Percentiles rank a stretch among this genome's conserved stretches.
Evolutionary conservation across 2,113 vertebrate species (phyloP).

Genomic region (Vulpes vulpes): DNA sequence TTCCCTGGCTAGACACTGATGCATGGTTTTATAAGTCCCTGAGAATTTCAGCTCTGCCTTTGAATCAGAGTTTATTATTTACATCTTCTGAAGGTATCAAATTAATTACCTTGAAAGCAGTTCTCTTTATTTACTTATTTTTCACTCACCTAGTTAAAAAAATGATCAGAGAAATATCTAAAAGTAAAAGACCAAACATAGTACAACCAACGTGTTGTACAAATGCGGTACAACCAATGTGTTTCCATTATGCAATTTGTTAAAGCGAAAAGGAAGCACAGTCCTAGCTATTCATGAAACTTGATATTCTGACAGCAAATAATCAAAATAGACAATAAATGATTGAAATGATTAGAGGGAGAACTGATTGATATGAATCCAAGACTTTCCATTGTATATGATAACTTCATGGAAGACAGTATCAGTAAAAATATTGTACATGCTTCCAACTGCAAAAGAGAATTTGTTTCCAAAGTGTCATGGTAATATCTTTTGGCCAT

Average conservation of each 20-base stretch:
- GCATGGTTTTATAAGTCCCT: not conserved
- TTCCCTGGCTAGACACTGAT: not conserved
- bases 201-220: too few relatives aligned
- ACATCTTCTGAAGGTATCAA: not conserved
- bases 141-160: not conserved
- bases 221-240: too few relatives aligned
- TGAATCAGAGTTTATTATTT: constrained; percentile 13
- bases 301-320: not conserved
- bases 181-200: not conserved
- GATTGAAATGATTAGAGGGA: not conserved
- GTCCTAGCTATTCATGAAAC: not conserved
- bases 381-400: not conserved
- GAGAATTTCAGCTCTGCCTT: not conserved
- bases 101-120: not conserved
- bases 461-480: not conserved
- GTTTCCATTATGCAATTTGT: not conserved
- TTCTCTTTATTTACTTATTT: not conserved
- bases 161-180: not conserved
- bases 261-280: not conserved
- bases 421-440: not conserved
- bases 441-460: not conserved
- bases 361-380: not conserved
- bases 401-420: not conserved
- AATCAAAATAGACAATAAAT: not conserved
- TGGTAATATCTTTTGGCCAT: not conserved